A percentile compares a stretch with the other conserved stretches of the same genome.
These are phyloP conservation scores for Eurois occulta DNA, from an alignment of 2,888 invertebrate species.

Conservation along the genomic window DNA sequence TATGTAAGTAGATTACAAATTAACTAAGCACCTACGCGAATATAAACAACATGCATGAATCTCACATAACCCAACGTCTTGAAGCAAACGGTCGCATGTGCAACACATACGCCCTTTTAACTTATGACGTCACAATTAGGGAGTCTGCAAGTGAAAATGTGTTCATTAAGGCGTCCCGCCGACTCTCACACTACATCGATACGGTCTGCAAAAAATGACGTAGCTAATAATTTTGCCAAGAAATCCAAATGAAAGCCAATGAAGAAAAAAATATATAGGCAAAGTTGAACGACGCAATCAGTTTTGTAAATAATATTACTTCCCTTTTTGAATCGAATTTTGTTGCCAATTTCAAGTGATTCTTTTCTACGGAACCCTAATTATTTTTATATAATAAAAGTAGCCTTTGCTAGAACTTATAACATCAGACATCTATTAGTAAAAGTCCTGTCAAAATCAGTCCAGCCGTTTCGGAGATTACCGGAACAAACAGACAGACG, in stretches of 20 bases:
- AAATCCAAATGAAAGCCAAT: not conserved
- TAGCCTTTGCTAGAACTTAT: too few species aligned
- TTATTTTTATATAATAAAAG: too few species aligned
- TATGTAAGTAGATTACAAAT: not conserved
- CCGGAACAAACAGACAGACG: too few species aligned
- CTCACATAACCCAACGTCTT: not conserved
- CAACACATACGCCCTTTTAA: conserved; percentile 12
- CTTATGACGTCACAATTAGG: conserved; percentile 20
- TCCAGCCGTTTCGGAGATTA: too few species aligned
- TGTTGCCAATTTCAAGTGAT: too few species aligned
- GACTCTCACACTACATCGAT: conserved; percentile 21
- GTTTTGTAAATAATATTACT: too few species aligned
- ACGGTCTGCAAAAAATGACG: conserved; percentile 1
- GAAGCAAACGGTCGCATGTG: not conserved
- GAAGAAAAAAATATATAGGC: not conserved
- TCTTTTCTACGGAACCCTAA: too few species aligned
- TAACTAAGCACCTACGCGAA: not conserved
- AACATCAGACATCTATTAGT: too few species aligned
- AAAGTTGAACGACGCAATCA: not conserved
- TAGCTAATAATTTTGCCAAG: not conserved
- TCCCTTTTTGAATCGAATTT: too few species aligned
- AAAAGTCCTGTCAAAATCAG: too few species aligned
- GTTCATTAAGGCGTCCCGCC: conserved; percentile 45
- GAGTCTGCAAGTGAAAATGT: conserved; percentile 44
- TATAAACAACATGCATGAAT: not conserved